Evolutionary conservation across 2,888 invertebrate species (phyloP).

Genomic region (Lithophane socia): DNA sequence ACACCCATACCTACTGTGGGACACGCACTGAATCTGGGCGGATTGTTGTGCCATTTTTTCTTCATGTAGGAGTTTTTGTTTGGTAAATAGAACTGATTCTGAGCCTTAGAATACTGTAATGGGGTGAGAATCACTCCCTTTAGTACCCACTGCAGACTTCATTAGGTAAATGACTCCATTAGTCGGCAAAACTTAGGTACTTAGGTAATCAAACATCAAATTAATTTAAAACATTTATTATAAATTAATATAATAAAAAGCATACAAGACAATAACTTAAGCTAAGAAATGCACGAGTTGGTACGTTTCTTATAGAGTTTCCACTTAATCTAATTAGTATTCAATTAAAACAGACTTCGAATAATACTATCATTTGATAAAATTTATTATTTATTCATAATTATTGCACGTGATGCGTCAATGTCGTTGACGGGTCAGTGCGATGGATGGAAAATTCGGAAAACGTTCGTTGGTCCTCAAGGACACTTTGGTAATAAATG

Average conservation of each 20-base stretch:
- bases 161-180: not conserved
- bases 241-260: slow-evolving; percentile 87
- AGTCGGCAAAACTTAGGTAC: too few relatives aligned
- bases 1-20: not conserved
- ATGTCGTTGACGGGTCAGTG: slow-evolving; percentile 76
- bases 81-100: not conserved
- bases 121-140: not conserved
- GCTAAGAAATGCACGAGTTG: slow-evolving; percentile 89
- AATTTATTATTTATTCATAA: slow-evolving; percentile 59
- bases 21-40: too few relatives aligned
- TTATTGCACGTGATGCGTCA: slow-evolving; percentile 79
- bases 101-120: too few relatives aligned
- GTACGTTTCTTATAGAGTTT: slow-evolving; percentile 82
- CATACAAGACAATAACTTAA: slow-evolving; percentile 87
- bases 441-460: slow-evolving; percentile 54
- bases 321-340: slow-evolving; percentile 73
- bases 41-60: not conserved
- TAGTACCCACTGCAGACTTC: not conserved
- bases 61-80: not conserved
- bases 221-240: slow-evolving; percentile 87
- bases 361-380: slow-evolving; percentile 79
- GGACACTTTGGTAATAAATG: slow-evolving; percentile 76
- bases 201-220: slow-evolving; percentile 48
- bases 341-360: slow-evolving; percentile 79
- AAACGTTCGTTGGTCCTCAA: slow-evolving; percentile 63